These are phyloP conservation scores for Picathartes gymnocephalus DNA, from an alignment of 2,113 vertebrate species.

Conservation along the genomic window DNA sequence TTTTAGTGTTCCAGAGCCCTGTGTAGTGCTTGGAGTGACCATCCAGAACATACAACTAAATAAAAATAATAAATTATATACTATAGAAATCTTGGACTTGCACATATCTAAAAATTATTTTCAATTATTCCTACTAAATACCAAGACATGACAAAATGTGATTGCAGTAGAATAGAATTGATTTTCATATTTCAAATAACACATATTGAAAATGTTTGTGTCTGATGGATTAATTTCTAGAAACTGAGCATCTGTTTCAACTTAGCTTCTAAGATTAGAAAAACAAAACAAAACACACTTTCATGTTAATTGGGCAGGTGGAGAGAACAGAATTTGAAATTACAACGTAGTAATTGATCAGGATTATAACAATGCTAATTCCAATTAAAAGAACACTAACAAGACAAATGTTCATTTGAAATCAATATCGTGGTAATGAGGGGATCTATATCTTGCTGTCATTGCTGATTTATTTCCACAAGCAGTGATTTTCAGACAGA, in stretches of 20 bases:
- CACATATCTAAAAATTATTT: not conserved
- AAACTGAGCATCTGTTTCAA: not conserved
- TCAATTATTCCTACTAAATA: not conserved
- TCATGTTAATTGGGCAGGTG: not conserved
- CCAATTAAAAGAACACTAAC: constrained; percentile 31
- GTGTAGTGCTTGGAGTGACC: not conserved
- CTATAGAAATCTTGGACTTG: not conserved
- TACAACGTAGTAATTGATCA: constrained; percentile 10
- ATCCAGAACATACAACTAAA: not conserved
- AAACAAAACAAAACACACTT: not conserved
- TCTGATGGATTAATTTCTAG: not conserved
- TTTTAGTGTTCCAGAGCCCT: not conserved
- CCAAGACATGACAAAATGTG: not conserved
- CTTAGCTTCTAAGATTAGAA: not conserved
- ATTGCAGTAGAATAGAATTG: not conserved
- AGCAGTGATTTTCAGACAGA: not conserved
- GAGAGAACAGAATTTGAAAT: constrained; percentile 15
- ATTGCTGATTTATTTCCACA: constrained; percentile 29
- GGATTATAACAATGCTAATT: constrained; percentile 12
- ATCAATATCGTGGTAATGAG: constrained; percentile 25
- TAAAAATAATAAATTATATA: not conserved
- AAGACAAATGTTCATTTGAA: constrained; percentile 29
- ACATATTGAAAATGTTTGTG: not conserved
- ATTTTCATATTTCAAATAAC: not conserved
- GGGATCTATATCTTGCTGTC: not conserved